phyloP scores from a whole-genome alignment of 2,113 vertebrate species.

The Pterocles orientalis region DNA sequence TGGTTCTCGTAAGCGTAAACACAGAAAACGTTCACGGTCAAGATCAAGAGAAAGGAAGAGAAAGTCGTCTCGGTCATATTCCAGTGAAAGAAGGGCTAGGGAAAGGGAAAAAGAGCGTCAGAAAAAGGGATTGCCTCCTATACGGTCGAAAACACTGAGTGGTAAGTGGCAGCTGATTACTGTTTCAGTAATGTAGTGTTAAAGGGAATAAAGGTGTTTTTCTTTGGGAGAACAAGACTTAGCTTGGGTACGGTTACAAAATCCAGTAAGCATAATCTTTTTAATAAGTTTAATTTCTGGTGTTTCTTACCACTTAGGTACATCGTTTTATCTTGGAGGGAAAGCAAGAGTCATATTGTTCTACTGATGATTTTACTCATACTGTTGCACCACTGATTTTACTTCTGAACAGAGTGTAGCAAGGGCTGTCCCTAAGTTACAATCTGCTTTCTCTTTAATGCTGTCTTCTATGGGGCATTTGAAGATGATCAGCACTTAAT shows the following conservation, averaged over 20 bases:
- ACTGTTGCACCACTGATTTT: neutral
- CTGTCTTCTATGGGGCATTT: neutral
- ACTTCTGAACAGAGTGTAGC: neutral
- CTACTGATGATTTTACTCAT: neutral
- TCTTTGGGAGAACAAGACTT: neutral
- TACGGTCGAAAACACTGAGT: slow-evolving; percentile 93
- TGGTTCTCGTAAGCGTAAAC: slow-evolving; percentile 95
- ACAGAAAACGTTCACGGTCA: slow-evolving; percentile 93
- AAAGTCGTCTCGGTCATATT: slow-evolving; percentile 93
- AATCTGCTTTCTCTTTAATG: neutral
- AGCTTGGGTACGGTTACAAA: neutral
- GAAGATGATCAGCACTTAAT: neutral
- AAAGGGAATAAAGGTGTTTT: neutral
- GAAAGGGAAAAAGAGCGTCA: slow-evolving; percentile 96
- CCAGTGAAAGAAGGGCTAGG: slow-evolving; percentile 90
- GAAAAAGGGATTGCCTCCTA: slow-evolving; percentile 94
- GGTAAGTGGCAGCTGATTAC: slow-evolving; percentile 71
- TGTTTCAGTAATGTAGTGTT: neutral
- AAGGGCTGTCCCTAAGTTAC: neutral
- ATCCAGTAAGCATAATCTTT: neutral
- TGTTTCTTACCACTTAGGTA: neutral
- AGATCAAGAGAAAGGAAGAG: slow-evolving; percentile 95
- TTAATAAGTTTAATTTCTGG: neutral
- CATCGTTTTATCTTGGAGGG: neutral
- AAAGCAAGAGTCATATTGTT: neutral